A percentile compares a stretch with the other conserved stretches of the same genome.
phyloP scores from a whole-genome alignment of 2,113 vertebrate genomes.

The Narcine bancroftii region DNA sequence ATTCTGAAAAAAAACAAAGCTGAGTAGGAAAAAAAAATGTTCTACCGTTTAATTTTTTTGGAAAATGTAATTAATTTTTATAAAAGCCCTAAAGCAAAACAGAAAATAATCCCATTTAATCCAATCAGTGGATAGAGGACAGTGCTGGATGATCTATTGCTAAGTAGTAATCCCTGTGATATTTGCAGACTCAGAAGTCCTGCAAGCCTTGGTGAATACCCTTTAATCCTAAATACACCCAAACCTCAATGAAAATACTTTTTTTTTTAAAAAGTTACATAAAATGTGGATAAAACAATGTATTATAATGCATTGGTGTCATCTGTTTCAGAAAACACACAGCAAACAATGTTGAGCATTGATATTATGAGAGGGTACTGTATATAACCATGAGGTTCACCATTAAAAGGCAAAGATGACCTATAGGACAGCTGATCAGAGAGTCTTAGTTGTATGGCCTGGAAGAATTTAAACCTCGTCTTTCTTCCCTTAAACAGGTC shows the following conservation, averaged over 20 bases:
- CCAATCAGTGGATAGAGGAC: conserved; percentile 3
- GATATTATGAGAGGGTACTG: no score
- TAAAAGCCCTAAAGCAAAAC: background rate
- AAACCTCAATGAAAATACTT: conserved; percentile 6
- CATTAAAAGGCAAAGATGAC: background rate
- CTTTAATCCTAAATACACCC: background rate
- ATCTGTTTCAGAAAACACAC: no score
- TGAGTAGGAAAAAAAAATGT: background rate
- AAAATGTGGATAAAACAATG: background rate
- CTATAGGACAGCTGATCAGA: background rate
- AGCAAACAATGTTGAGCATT: no score
- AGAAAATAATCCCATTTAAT: background rate
- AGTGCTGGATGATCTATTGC: background rate
- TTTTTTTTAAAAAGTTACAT: background rate
- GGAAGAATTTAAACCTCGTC: no score
- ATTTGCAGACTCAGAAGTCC: background rate
- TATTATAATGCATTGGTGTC: background rate
- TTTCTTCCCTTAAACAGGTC: no score
- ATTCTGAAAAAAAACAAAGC: background rate
- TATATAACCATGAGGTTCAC: background rate
- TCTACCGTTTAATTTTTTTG: background rate
- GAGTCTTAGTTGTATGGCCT: no score
- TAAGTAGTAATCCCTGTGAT: conserved; percentile 31
- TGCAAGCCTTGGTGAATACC: background rate
- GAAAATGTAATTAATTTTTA: background rate